Evolutionary conservation across 2,113 vertebrate species (phyloP).

Genomic region (Azemiops feae): DNA sequence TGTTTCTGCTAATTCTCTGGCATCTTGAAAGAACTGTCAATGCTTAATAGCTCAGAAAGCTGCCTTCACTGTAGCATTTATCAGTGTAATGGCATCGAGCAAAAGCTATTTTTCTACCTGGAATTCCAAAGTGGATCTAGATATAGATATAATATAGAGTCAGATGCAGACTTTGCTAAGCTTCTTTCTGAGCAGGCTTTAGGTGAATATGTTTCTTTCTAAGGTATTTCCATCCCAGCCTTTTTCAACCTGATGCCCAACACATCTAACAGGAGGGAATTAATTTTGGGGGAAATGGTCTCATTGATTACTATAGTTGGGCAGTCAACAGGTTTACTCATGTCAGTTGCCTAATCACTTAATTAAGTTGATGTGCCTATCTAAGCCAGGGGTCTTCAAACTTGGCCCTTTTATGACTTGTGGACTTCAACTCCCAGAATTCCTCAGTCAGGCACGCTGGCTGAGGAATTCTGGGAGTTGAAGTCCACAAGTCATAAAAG

Average conservation of each 20-base stretch:
- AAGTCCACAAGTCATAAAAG: too few relatives aligned
- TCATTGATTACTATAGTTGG: neutral
- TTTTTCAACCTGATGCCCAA: neutral
- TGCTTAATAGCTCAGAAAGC: neutral
- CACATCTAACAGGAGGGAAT: neutral
- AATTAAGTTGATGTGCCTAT: neutral
- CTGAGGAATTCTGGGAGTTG: too few relatives aligned
- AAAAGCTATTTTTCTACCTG: neutral
- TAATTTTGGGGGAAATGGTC: neutral
- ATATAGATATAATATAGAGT: neutral
- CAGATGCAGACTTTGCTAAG: neutral
- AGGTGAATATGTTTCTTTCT: neutral
- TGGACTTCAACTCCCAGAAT: too few relatives aligned
- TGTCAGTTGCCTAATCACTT: neutral
- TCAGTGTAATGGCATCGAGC: neutral
- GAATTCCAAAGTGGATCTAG: neutral
- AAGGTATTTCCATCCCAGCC: neutral
- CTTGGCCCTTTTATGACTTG: too few relatives aligned
- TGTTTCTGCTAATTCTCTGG: neutral
- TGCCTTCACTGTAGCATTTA: neutral
- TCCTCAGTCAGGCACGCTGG: too few relatives aligned
- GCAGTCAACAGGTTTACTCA: neutral
- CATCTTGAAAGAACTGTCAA: neutral
- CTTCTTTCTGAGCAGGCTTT: neutral
- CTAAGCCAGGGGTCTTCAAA: neutral